Evolutionary conservation across 2,113 vertebrate genomes (phyloP).

Genomic region (Tamias sibiricus): DNA sequence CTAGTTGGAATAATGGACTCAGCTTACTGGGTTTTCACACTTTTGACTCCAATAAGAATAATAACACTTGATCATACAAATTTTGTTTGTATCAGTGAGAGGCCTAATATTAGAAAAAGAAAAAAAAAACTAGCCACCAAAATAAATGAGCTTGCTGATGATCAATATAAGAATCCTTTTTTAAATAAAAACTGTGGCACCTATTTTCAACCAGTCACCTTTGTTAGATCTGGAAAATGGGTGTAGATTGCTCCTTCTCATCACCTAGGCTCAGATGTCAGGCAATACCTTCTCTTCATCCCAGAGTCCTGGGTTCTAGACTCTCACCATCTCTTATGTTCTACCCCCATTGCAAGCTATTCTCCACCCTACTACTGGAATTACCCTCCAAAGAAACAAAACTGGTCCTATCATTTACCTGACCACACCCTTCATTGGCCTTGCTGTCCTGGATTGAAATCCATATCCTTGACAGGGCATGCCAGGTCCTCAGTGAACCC

Average conservation of each 20-base stretch:
- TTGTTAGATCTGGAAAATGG: not conserved
- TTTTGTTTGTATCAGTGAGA: not conserved
- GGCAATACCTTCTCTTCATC: not conserved
- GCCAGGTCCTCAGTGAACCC: not conserved
- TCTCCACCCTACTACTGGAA: not conserved
- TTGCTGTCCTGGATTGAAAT: not conserved
- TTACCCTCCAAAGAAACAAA: not conserved
- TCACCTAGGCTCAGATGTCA: not conserved
- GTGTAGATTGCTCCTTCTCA: not conserved
- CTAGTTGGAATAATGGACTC: not conserved
- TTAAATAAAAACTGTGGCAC: not conserved
- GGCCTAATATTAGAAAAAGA: not conserved
- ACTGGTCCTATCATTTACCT: not conserved
- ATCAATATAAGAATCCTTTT: not conserved
- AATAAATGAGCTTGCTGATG: not conserved
- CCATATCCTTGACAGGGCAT: not conserved
- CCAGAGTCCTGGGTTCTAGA: not conserved
- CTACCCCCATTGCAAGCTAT: fast-evolving
- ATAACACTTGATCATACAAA: not conserved
- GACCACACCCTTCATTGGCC: not conserved
- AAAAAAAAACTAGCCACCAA: no score
- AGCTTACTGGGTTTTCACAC: not conserved
- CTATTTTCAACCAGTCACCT: not conserved
- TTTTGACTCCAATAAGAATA: not conserved
- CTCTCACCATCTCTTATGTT: not conserved